A percentile compares a stretch with the other conserved stretches of the same genome.
These are phyloP conservation scores for Chrysodeixis includens DNA, from an alignment of 2,888 invertebrate species.

Conservation along the genomic window DNA sequence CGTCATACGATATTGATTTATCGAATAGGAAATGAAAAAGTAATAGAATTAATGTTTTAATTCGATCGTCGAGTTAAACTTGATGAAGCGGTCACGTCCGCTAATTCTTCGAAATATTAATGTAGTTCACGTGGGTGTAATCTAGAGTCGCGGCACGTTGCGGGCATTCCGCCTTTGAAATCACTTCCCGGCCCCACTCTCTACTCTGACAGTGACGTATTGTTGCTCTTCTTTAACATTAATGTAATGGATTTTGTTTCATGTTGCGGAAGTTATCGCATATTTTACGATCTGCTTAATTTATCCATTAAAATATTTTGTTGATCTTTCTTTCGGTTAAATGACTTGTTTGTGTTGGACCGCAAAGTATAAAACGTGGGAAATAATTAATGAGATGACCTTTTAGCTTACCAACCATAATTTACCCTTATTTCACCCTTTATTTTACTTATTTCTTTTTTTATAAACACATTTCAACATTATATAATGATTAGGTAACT, in stretches of 20 bases:
- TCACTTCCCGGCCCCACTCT: constrained; percentile 84
- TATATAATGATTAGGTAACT: constrained; percentile 19
- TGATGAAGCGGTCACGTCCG: constrained; percentile 74
- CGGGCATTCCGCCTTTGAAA: constrained; percentile 85
- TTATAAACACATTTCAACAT: background rate
- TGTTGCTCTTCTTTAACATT: constrained; percentile 87
- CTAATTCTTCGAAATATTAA: constrained; percentile 84
- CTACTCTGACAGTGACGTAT: constrained; percentile 85
- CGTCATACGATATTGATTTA: background rate
- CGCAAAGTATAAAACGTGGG: constrained; percentile 28
- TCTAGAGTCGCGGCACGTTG: constrained; percentile 82
- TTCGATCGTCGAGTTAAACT: constrained; percentile 59
- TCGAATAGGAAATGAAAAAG: constrained; percentile 6
- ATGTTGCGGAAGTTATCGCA: constrained; percentile 82
- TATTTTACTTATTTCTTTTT: background rate
- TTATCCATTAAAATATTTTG: constrained; percentile 66
- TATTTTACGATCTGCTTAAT: constrained; percentile 77
- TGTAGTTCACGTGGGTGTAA: constrained; percentile 76
- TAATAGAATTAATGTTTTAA: constrained; percentile 53
- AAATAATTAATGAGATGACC: constrained; percentile 28
- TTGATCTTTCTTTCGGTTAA: constrained; percentile 42
- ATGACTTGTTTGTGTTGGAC: constrained; percentile 36
- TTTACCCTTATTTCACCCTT: background rate
- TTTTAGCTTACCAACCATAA: background rate
- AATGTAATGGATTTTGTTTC: constrained; percentile 87